A percentile compares a stretch with the other conserved stretches of the same genome.
Conservation (phyloP, 2,888 invertebrate species). For the Sesia bembeciformis region DNA sequence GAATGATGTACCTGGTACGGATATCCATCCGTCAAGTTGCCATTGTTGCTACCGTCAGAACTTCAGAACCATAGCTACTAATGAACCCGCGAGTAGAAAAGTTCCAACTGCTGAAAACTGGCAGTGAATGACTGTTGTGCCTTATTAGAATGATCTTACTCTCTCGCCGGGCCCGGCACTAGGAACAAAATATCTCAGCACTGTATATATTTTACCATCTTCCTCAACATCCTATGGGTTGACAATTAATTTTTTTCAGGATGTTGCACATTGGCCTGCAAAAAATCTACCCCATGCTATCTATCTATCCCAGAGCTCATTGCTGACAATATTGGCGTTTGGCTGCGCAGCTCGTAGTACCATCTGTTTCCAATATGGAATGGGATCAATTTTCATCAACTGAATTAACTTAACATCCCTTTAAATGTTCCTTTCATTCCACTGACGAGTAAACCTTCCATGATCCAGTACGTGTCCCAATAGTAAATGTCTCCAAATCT, state of each 20-base stretch:
- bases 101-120: constrained; percentile 92
- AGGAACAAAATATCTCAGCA: constrained; percentile 76
- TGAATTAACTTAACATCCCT: constrained; percentile 85
- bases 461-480: constrained; percentile 93
- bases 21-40: constrained; percentile 76
- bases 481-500: constrained; percentile 85
- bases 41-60: constrained; percentile 68
- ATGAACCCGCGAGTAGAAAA: constrained; percentile 88
- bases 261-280: constrained; percentile 68
- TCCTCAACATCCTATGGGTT: constrained; percentile 62
- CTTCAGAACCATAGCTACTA: too few species aligned
- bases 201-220: constrained; percentile 59
- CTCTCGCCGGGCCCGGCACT: constrained; percentile 82
- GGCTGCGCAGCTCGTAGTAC: constrained; percentile 83
- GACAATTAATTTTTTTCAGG: too few species aligned
- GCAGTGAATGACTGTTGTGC: constrained; percentile 57
- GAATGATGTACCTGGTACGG: constrained; percentile 79
- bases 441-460: constrained; percentile 84
- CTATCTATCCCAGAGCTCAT: too few species aligned
- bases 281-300: constrained; percentile 76
- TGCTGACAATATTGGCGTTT: constrained; percentile 80
- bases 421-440: constrained; percentile 82
- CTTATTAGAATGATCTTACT: constrained; percentile 76
- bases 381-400: constrained; percentile 78
- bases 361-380: constrained; percentile 89